phyloP scores from a whole-genome alignment of 37 sponge, comb jelly and placozoan species.

The Beroe ovata region DNA sequence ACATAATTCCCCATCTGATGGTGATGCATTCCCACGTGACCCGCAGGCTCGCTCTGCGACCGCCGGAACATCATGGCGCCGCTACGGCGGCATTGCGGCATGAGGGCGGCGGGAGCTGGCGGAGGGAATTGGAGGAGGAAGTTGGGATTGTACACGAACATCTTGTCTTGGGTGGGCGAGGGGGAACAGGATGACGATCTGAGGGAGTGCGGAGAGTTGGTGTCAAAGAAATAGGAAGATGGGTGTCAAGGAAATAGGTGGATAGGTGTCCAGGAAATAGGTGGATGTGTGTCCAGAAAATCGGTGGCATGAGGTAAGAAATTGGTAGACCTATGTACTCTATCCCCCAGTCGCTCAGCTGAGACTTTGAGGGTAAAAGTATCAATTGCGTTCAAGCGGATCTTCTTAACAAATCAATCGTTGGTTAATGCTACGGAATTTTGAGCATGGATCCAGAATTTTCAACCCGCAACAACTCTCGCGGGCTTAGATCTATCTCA shows the following conservation, averaged over 20 bases:
- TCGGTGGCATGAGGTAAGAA: not conserved
- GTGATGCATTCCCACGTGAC: not conserved
- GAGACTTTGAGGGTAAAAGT: no score
- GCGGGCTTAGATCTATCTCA: no score
- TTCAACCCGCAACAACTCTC: no score
- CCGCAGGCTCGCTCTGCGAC: constrained; percentile 14
- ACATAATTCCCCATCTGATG: not conserved
- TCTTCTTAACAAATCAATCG: no score
- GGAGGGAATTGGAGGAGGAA: constrained; percentile 48
- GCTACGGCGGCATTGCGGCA: constrained; percentile 39
- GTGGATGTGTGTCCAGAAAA: not conserved
- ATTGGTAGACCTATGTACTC: no score
- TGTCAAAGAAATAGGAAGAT: not conserved
- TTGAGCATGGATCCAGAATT: no score
- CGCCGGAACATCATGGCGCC: constrained; percentile 12
- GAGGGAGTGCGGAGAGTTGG: not conserved
- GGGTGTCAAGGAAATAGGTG: not conserved
- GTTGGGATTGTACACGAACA: constrained; percentile 67
- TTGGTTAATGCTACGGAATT: no score
- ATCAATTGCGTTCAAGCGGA: no score
- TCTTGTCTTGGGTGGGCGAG: constrained; percentile 58
- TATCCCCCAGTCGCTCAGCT: no score
- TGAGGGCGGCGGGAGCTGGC: not conserved
- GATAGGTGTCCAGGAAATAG: not conserved
- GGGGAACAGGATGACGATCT: constrained; percentile 62